Percentiles rank a stretch among this genome's conserved stretches.
These are phyloP conservation scores for Phaetusa simplex DNA, from an alignment of 2,113 vertebrate genomes.

Conservation along the genomic window DNA sequence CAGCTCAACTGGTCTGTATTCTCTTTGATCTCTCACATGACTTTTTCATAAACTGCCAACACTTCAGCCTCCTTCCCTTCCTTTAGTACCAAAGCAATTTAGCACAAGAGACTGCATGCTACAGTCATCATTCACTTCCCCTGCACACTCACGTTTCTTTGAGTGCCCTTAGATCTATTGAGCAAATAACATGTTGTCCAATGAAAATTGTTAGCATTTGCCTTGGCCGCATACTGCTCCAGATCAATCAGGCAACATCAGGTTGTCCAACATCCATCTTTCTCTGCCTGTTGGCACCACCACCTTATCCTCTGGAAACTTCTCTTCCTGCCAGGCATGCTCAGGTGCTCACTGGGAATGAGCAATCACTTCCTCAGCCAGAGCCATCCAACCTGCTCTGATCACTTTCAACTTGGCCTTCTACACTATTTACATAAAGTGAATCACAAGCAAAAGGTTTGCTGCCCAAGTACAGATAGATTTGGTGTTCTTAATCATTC, in stretches of 20 bases:
- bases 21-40: background rate
- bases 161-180: background rate
- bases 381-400: background rate
- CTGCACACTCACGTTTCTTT: accelerated
- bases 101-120: background rate
- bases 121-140: background rate
- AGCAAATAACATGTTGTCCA: background rate
- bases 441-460: background rate
- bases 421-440: background rate
- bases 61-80: background rate
- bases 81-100: background rate
- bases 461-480: background rate
- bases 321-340: background rate
- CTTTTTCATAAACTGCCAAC: background rate
- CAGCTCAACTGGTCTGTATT: background rate
- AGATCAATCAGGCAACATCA: background rate
- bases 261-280: background rate
- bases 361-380: background rate
- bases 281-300: background rate
- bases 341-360: background rate
- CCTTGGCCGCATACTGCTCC: background rate
- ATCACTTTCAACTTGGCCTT: background rate
- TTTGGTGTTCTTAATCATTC: background rate
- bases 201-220: background rate
- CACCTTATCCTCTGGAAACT: background rate